These are phyloP conservation scores for Ganaspis sp. DNA, from an alignment of 1,140 invertebrate genomes.

Conservation along the genomic window DNA sequence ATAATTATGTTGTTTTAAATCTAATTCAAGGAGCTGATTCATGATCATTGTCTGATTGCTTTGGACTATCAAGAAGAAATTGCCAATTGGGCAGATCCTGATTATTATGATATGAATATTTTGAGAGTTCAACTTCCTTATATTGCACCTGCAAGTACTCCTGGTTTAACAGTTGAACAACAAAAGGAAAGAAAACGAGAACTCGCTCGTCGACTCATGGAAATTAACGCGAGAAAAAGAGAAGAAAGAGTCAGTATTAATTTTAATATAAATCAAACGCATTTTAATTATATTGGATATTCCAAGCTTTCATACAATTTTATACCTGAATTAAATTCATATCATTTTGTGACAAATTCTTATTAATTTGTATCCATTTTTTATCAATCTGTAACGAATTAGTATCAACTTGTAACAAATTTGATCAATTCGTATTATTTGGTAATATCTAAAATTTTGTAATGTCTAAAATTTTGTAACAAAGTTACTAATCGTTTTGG, in stretches of 20 bases:
- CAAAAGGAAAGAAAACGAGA: conserved; percentile 91
- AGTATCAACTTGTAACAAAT: too few relatives aligned
- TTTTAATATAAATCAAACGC: conserved; percentile 39
- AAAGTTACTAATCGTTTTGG: too few relatives aligned
- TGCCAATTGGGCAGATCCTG: conserved; percentile 85
- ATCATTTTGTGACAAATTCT: too few relatives aligned
- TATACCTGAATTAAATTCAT: too few relatives aligned
- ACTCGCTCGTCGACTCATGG: conserved; percentile 86
- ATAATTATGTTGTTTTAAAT: too few relatives aligned
- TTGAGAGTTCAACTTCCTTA: conserved; percentile 91
- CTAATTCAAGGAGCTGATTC: conserved; percentile 83
- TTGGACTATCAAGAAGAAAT: conserved; percentile 88
- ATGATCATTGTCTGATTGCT: conserved; percentile 87
- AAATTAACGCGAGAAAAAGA: conserved; percentile 90
- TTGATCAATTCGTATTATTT: too few relatives aligned
- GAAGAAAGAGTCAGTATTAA: conserved; percentile 81
- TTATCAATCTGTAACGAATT: too few relatives aligned
- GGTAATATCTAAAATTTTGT: too few relatives aligned
- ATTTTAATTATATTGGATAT: too few relatives aligned
- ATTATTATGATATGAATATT: conserved; percentile 90
- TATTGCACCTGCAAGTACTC: conserved; percentile 77
- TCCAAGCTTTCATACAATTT: too few relatives aligned
- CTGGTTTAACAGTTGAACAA: conserved; percentile 83
- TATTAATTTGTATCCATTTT: too few relatives aligned
- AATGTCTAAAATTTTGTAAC: too few relatives aligned